Percentiles rank a stretch among this genome's conserved stretches.
These are phyloP conservation scores for Drosophila engyochracea DNA, from an alignment of 2,888 invertebrate species.

Conservation along the genomic window DNA sequence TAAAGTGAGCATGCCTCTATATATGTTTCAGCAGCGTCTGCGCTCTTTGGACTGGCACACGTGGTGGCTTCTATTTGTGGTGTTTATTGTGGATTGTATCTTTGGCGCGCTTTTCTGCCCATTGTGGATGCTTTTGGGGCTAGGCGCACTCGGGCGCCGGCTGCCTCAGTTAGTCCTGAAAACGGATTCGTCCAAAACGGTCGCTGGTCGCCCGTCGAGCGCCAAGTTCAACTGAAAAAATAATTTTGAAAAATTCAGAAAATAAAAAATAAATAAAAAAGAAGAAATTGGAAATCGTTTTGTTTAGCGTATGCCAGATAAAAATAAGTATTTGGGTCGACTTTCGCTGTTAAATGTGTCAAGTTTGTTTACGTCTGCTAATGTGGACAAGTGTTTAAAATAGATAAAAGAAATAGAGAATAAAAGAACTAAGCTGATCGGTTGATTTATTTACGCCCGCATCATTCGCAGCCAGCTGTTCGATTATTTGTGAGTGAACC, in stretches of 20 bases:
- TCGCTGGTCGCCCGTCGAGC: constrained; percentile 42
- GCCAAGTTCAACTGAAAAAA: constrained; percentile 3
- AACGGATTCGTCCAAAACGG: constrained; percentile 68
- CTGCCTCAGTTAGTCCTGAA: constrained; percentile 66
- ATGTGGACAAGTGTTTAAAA: constrained; percentile 38
- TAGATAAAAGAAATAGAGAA: constrained; percentile 3
- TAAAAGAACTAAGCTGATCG: constrained; percentile 21
- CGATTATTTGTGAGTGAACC: constrained; percentile 20
- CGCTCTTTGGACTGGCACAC: constrained; percentile 40
- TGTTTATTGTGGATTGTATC: constrained; percentile 26
- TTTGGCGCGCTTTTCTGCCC: constrained; percentile 60
- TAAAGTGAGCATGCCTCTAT: background rate
- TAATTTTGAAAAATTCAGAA: constrained; percentile 3
- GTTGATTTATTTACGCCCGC: constrained; percentile 29
- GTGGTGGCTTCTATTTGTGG: constrained; percentile 59
- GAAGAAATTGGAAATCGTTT: constrained; percentile 4
- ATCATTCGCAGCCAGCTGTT: constrained; percentile 44
- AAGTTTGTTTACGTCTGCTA: constrained; percentile 32
- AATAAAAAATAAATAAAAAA: constrained; percentile 16
- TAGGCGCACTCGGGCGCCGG: constrained; percentile 45
- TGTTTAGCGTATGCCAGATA: constrained; percentile 14
- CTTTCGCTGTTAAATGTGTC: constrained; percentile 28
- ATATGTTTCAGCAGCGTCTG: constrained; percentile 20
- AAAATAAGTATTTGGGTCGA: constrained; percentile 32
- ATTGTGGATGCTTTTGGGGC: constrained; percentile 44